Evolutionary conservation across 2,888 invertebrate species (phyloP), one percentile per base, ranked within the genome.

Genomic region (Seira musarum): DNA sequence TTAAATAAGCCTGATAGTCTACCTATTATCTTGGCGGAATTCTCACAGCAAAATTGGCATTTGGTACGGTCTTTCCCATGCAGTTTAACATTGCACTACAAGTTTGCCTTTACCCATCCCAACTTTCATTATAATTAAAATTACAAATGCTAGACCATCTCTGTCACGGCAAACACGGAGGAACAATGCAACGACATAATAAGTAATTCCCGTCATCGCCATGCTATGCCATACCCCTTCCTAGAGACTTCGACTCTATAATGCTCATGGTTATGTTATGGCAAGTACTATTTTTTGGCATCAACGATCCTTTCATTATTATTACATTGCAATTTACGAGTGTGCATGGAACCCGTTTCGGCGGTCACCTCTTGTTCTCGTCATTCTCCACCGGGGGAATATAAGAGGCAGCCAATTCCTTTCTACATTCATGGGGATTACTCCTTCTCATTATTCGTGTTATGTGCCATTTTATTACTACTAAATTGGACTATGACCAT

Each of bases 81-180:
- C n/a, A n/a, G n/a, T n/a, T n/a, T n/a, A n/a, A n/a, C n/a, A n/a
- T n/a, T n/a, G n/a, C n/a, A n/a, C n/a, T n/a, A n/a, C n/a, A n/a
- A n/a, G n/a, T n/a, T n/a, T n/a, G n/a, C n/a, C n/a, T n/a, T n/a
- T n/a, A n/a, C n/a, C n/a, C n/a, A n/a, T 21, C 15, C 19, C 70
- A 57, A 70, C 61, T 60, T 60, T 60, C 70, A 70, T 70, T 53
- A 53, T 35, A 57, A 70, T 70, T 70, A 60, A 70, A 57, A 60
- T 70, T 61, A 40, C 60, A 70, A 69, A 69, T 69, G 30, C 25
- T 53, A 70, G 57, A 60, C 30, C 19, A 70, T 5, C 25, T 19
- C 30, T 46, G 21, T 63, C n/a, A n/a, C n/a, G n/a, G n/a, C n/a
- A n/a, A n/a, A n/a, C n/a, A n/a, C n/a, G n/a, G n/a, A n/a, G n/a